Evolutionary conservation across 2,888 invertebrate species (phyloP).

Genomic region (Marasmarcha lunaedactyla): DNA sequence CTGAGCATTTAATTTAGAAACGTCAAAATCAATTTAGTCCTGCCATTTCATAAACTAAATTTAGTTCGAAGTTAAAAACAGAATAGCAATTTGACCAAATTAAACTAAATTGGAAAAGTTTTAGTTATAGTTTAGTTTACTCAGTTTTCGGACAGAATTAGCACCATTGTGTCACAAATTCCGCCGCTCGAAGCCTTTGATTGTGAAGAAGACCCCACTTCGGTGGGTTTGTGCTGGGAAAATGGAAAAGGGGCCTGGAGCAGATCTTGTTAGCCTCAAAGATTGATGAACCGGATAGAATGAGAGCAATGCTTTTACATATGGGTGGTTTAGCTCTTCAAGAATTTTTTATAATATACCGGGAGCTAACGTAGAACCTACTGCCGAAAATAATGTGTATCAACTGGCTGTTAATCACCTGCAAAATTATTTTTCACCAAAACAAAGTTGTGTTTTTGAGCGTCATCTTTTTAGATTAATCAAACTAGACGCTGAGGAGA

Average conservation of each 20-base stretch:
- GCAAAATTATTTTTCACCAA: slow-evolving; percentile 19
- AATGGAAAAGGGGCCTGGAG: slow-evolving; percentile 8
- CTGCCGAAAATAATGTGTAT: slow-evolving; percentile 8
- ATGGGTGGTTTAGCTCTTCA: slow-evolving; percentile 10
- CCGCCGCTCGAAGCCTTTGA: slow-evolving; percentile 8
- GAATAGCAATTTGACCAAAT: too few relatives aligned
- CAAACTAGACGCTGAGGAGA: slow-evolving; percentile 22
- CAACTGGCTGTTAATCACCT: slow-evolving; percentile 12
- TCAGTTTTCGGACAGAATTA: too few relatives aligned
- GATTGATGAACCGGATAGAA: slow-evolving; percentile 1
- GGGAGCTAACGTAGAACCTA: slow-evolving; percentile 1
- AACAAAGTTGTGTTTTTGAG: slow-evolving; percentile 19
- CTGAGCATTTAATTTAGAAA: too few relatives aligned
- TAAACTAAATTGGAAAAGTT: too few relatives aligned
- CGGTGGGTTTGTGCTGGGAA: slow-evolving; percentile 10
- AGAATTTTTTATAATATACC: slow-evolving; percentile 13
- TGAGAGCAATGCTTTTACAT: slow-evolving; percentile 7
- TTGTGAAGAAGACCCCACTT: slow-evolving; percentile 11
- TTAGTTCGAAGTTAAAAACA: too few relatives aligned
- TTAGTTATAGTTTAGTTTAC: too few relatives aligned
- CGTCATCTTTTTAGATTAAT: slow-evolving; percentile 22
- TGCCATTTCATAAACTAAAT: too few relatives aligned
- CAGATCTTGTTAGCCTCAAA: slow-evolving; percentile 2
- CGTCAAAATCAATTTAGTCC: too few relatives aligned
- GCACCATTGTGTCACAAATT: slow-evolving; percentile 5